Conservation (phyloP, 2,113 vertebrate genomes). For the Mungos mungo region DNA sequence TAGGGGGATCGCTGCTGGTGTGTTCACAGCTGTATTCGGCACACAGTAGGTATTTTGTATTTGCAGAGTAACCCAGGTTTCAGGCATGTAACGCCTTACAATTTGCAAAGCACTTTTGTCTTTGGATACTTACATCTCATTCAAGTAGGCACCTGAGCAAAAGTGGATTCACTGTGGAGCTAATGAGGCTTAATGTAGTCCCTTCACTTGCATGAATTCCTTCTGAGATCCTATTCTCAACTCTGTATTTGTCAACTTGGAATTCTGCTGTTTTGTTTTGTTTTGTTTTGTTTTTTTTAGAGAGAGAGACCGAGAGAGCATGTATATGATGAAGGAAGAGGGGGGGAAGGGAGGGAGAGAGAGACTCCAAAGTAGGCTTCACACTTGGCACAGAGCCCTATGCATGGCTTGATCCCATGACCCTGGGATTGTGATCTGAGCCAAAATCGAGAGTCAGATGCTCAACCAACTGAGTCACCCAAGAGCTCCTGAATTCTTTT, state of each 20-base stretch:
- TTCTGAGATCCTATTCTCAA: background rate
- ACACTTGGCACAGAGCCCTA: too few species aligned
- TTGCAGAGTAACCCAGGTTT: background rate
- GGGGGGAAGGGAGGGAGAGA: too few species aligned
- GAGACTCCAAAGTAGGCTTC: too few species aligned
- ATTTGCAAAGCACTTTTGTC: background rate
- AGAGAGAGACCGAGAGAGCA: too few species aligned
- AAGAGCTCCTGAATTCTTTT: background rate
- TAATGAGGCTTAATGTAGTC: too few species aligned
- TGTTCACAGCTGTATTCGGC: background rate
- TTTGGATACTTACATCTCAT: background rate
- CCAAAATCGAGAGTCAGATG: too few species aligned
- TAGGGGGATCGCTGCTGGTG: accelerated
- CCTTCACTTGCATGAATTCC: background rate
- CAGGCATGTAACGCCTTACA: background rate
- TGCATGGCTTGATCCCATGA: too few species aligned
- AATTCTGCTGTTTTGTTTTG: too few species aligned
- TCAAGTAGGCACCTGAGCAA: background rate
- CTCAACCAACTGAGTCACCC: too few species aligned
- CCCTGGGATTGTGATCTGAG: too few species aligned
- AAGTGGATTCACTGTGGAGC: accelerated
- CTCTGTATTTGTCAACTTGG: background rate
- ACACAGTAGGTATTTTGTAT: background rate
- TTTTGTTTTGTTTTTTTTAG: background rate
- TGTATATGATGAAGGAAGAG: accelerated